Conservation (phyloP, 2,888 invertebrate genomes). For the Tineola bisselliella region DNA sequence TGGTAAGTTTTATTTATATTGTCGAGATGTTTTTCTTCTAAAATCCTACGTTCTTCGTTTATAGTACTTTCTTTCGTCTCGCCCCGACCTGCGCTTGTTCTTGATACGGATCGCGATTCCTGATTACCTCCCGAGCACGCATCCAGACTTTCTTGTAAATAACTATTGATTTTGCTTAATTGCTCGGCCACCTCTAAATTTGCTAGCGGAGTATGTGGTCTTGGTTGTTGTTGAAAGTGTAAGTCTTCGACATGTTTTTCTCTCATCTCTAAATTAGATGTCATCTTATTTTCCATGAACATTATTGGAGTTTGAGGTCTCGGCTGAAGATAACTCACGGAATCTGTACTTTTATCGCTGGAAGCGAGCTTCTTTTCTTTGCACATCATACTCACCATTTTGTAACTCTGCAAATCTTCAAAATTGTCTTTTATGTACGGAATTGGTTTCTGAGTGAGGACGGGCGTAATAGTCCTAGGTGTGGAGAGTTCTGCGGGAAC, state of each 20-base stretch:
- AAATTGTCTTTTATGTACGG: slow-evolving; percentile 45
- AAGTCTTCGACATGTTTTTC: slow-evolving; percentile 19
- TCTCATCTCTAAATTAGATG: background rate
- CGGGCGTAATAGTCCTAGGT: slow-evolving; percentile 32
- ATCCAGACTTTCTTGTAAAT: slow-evolving; percentile 53
- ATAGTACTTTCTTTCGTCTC: background rate
- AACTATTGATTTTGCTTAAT: slow-evolving; percentile 49
- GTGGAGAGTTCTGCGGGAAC: slow-evolving; percentile 45
- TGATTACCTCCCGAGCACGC: slow-evolving; percentile 33
- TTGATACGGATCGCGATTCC: slow-evolving; percentile 22
- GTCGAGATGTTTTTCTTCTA: background rate
- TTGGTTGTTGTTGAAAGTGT: slow-evolving; percentile 24
- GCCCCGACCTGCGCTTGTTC: slow-evolving; percentile 18
- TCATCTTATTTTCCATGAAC: background rate
- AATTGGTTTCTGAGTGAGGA: slow-evolving; percentile 20
- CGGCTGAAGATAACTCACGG: background rate
- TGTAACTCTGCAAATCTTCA: slow-evolving; percentile 57
- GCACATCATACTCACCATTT: slow-evolving; percentile 52
- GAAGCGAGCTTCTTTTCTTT: slow-evolving; percentile 38
- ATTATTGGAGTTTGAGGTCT: background rate
- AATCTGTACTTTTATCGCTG: background rate
- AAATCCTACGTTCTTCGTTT: background rate
- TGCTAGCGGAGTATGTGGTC: slow-evolving; percentile 42
- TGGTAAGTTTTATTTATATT: background rate
- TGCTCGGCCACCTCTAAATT: slow-evolving; percentile 49